Base-by-base conservation (phyloP, 2,888 invertebrate genomes). In the Drosophila pseudotalamancana region DNA sequence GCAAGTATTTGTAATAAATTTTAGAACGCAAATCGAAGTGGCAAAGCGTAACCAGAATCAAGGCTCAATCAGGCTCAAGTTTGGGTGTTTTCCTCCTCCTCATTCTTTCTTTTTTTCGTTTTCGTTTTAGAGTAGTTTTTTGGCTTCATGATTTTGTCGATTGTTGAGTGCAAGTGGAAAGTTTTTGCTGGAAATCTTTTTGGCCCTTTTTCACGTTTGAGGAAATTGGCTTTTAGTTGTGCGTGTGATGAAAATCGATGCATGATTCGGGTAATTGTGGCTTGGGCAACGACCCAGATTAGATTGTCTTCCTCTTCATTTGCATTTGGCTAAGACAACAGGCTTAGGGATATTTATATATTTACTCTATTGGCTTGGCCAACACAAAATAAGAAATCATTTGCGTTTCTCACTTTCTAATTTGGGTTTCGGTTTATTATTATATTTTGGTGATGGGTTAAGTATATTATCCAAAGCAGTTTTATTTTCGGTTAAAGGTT, bases 1-100 rank as follows among this genome's bases (percentile, higher is more conserved):
- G 61, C 29, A 77, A 55, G 70, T 75, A 68, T 70, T 55, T 68
- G 67, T 72, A 80, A 83, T 80, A 77, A 77, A 77, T 83, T 80
- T 67, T 55, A 75, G 62, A 82, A 64, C 60, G 68, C 59, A 69
- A 69, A 72, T 62, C 80, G 74, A 75, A 72, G 69, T 72, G 71
- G 49, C 59, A 72, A 59, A 48, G 69, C 73, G 19, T 32, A 46
- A 32, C 23, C 12, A 45, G 48, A 42, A 62, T 27, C 72, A 60
- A 43, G 65, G 56, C 73, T 72, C 72, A 72, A 72, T 68, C 72
- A 72, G 72, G 55, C 59, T 68, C 55, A 63, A 68, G 25, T 48
- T 29, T 19, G 43, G 29, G 16, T 25, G 11, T 37, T 31, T 3
- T 6, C 4, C 25, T 40, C 11, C 34, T 34, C 11, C 34, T 9